Evolutionary conservation across 2,888 invertebrate species (phyloP).

Genomic region (Agriopis aurantiaria): DNA sequence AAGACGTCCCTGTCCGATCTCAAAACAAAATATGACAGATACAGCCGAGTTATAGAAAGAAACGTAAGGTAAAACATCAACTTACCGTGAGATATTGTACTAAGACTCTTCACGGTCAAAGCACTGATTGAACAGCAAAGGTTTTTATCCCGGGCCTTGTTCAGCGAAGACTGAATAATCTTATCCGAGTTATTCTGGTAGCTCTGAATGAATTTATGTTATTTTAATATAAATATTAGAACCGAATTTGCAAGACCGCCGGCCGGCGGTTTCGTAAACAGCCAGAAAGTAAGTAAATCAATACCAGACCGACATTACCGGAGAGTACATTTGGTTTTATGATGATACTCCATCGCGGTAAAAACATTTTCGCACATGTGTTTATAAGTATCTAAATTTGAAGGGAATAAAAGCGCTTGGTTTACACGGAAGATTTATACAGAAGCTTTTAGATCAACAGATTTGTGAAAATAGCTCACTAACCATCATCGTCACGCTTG

Average conservation of each 20-base stretch:
- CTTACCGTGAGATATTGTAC: constrained; percentile 62
- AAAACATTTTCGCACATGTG: constrained; percentile 66
- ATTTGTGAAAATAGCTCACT: constrained; percentile 7
- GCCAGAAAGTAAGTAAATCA: constrained; percentile 79
- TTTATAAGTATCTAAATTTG: constrained; percentile 41
- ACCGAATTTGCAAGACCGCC: constrained; percentile 67
- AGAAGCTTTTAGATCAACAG: constrained; percentile 10
- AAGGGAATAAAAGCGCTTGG: constrained; percentile 29
- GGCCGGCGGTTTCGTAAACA: constrained; percentile 75
- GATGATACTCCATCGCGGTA: constrained; percentile 71
- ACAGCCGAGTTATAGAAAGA: constrained; percentile 9
- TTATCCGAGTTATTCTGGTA: constrained; percentile 58
- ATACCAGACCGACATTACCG: constrained; percentile 62
- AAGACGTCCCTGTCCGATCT: constrained; percentile 13
- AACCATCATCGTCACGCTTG: not conserved
- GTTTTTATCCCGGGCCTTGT: constrained; percentile 11
- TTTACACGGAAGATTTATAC: constrained; percentile 19
- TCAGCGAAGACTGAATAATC: constrained; percentile 40
- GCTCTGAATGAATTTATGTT: constrained; percentile 60
- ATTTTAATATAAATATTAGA: constrained; percentile 68
- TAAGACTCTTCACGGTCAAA: constrained; percentile 50
- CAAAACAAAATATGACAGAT: constrained; percentile 7
- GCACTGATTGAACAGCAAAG: constrained; percentile 28
- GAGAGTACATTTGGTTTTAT: constrained; percentile 69
- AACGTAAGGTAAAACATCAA: constrained; percentile 33